Base-by-base conservation (phyloP, 2,113 vertebrate genomes). In the Caretta caretta region DNA sequence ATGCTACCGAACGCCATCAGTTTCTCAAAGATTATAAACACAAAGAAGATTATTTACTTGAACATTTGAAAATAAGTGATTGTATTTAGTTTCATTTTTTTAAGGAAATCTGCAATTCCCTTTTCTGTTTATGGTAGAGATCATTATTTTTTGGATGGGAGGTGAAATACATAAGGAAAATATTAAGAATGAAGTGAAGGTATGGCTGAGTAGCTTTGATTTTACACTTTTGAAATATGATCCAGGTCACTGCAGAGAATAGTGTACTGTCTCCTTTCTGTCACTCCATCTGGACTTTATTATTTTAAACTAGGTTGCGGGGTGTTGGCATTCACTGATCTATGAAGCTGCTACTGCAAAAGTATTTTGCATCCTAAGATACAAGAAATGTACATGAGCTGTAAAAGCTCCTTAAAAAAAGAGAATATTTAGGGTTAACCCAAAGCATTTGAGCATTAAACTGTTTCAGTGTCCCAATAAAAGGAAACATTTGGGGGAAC, bases 201-300 rank as follows among this genome's bases (percentile, higher is more conserved):
- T 97, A 97, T 90, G 89, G 92, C 93, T 96, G 91, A 94, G 86
- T 93, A 96, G 95, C 97, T 98, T 97, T 96, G 97, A 97, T 96
- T 93, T 96, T 94, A 59, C 90, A 94, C 94, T 97, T 98, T 97
- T 98, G 98, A 98, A 98, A 98, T 98, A 88, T 0, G 94, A 98
- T 93, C 96, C 83, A 51, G 92, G 95, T 97, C 93, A 95, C 24
- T 90, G 91, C 84, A 84, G 92, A 97, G 93, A 98, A 94, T 86
- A 86, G 89, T 87, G 49, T 93, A 92, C 96, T 98, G 84, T 96
- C 96, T 97, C 92, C 91, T 95, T 97, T 97, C 84, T 97, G 97
- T 97, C 96, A 96, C 69, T 90, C 86, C 97, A 97, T 98, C 97
- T 99, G 98, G 97, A 97, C 80, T 96, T 97, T 38, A 98, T 98